Percentiles rank a stretch among this genome's conserved stretches.
phyloP scores from a whole-genome alignment of 2,888 invertebrate species.

The Ischnura elegans region DNA sequence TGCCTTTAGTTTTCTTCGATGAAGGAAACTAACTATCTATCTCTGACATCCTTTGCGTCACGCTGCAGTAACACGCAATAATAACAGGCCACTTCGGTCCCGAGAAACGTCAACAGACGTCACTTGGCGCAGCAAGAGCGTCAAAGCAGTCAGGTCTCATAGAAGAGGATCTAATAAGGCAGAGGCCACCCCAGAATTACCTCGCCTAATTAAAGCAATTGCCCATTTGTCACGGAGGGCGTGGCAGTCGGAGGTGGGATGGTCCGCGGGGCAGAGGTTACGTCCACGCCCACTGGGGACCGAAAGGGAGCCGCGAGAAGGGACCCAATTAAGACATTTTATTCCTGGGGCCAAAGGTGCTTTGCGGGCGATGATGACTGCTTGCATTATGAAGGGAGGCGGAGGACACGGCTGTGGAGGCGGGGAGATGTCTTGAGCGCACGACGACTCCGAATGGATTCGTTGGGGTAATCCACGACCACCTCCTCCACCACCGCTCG shows the following conservation, averaged over 20 bases:
- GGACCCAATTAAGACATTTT: slow-evolving; percentile 26
- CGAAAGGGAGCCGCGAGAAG: not conserved
- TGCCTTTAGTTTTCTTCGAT: no score
- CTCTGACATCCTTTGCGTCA: no score
- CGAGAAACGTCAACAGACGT: not conserved
- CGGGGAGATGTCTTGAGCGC: not conserved
- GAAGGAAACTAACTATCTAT: no score
- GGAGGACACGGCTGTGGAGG: no score
- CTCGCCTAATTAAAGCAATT: not conserved
- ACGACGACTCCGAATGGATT: not conserved
- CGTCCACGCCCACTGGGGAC: not conserved
- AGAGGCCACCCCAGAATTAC: not conserved
- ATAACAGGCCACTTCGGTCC: not conserved
- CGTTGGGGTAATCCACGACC: not conserved
- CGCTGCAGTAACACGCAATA: no score
- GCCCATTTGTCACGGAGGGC: slow-evolving; percentile 23
- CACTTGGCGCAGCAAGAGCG: not conserved
- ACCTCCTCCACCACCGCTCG: not conserved
- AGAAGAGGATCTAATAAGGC: not conserved
- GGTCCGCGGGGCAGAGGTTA: not conserved
- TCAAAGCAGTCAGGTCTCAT: not conserved
- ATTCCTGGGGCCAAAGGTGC: slow-evolving; percentile 28
- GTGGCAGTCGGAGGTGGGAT: not conserved
- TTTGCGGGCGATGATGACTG: slow-evolving; percentile 1
- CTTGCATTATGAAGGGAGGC: not conserved